Percentiles rank a stretch among this genome's conserved stretches.
Evolutionary conservation across 64 coral and sea anemone genomes (phyloP).

Genomic region (Acropora yongei): DNA sequence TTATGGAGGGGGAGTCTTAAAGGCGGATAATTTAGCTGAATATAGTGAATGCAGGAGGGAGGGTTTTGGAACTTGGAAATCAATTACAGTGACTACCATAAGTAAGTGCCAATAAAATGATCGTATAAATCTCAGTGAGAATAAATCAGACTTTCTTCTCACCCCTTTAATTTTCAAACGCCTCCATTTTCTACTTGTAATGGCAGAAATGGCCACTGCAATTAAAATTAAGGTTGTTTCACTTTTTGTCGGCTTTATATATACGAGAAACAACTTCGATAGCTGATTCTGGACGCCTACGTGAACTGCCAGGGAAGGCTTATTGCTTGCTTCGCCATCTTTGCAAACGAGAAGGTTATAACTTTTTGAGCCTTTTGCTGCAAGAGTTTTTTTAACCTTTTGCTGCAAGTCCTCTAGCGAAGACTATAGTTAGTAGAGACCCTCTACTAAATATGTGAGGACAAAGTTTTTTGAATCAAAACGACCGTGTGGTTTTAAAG

Average conservation of each 20-base stretch:
- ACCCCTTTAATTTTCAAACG: not conserved
- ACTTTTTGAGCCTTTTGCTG: no score
- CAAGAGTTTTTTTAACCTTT: no score
- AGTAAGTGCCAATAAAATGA: not conserved
- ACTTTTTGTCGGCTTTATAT: not conserved
- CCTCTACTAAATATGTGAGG: no score
- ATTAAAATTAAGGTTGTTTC: not conserved
- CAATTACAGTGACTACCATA: not conserved
- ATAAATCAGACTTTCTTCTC: not conserved
- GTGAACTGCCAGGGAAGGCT: not conserved
- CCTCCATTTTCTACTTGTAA: not conserved
- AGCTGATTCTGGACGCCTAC: constrained; percentile 1
- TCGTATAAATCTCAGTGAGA: not conserved
- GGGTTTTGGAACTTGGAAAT: not conserved
- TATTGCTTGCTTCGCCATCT: not conserved
- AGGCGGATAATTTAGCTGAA: not conserved
- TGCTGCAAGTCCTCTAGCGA: no score
- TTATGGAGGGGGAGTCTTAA: not conserved
- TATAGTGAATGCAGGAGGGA: not conserved
- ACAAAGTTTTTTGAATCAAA: no score
- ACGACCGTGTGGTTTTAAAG: no score
- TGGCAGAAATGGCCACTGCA: not conserved
- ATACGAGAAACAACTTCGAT: not conserved
- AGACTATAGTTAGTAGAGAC: no score
- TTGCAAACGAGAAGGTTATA: not conserved